Conservation (phyloP, 1,140 invertebrate species). For the Augochlora pura region DNA sequence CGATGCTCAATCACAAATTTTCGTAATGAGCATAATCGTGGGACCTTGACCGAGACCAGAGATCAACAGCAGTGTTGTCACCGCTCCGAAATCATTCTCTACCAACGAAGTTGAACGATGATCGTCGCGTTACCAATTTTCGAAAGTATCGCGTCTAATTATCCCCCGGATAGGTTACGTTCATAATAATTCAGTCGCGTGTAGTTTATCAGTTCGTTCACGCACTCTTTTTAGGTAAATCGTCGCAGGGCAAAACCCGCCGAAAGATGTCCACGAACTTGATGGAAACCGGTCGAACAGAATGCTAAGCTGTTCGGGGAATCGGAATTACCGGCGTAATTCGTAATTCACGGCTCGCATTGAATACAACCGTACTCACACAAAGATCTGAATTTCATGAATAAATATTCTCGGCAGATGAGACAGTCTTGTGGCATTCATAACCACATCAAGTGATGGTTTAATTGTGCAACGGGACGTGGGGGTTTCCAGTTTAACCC, state of each 20-base stretch:
- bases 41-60: background rate
- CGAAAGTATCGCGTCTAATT: background rate
- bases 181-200: no score
- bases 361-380: background rate
- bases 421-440: conserved; percentile 37
- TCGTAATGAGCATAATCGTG: background rate
- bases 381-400: conserved; percentile 25
- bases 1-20: background rate
- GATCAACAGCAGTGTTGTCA: background rate
- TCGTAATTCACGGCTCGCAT: background rate
- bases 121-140: no score
- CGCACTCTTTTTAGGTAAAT: no score
- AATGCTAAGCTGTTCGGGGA: background rate
- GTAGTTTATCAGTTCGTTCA: no score
- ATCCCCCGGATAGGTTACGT: no score
- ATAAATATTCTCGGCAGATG: conserved; percentile 17
- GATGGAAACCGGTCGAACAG: no score
- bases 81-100: background rate
- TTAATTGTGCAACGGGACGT: conserved; percentile 72
- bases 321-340: background rate
- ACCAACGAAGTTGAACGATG: background rate
- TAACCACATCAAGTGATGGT: conserved; percentile 50
- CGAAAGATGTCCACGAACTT: no score
- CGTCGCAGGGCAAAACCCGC: no score
- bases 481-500: conserved; percentile 54